A percentile compares a stretch with the other conserved stretches of the same genome.
These are phyloP conservation scores for Bryconaethiops microstoma DNA, from an alignment of 2,797 vertebrate species.

Conservation along the genomic window DNA sequence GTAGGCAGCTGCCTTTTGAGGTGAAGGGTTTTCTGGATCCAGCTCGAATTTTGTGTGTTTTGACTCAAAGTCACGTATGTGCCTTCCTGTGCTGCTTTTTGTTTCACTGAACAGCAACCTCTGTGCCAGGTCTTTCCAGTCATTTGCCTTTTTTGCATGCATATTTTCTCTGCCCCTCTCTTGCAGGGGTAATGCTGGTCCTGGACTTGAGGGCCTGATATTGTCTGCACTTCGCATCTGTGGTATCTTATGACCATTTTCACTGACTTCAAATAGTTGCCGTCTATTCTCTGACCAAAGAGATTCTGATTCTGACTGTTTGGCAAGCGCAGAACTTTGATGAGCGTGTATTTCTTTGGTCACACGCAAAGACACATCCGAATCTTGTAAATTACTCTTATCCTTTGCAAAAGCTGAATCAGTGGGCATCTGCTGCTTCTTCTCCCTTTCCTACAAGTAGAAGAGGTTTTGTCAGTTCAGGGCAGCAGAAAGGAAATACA, in stretches of 20 bases:
- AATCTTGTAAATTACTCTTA: slow-evolving; percentile 67
- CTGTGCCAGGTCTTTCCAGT: slow-evolving; percentile 74
- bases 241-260: slow-evolving; percentile 18
- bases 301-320: background rate
- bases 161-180: slow-evolving; percentile 19
- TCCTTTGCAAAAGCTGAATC: slow-evolving; percentile 70
- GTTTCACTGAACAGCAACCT: slow-evolving; percentile 76
- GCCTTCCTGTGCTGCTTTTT: slow-evolving; percentile 55
- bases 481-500: background rate
- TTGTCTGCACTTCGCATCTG: slow-evolving; percentile 31
- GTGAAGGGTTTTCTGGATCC: slow-evolving; percentile 32
- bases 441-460: slow-evolving; percentile 44
- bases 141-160: slow-evolving; percentile 40
- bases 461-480: slow-evolving; percentile 8
- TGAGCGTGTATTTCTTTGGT: slow-evolving; percentile 9
- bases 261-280: slow-evolving; percentile 33
- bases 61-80: background rate
- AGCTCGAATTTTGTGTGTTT: background rate
- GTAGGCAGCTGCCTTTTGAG: slow-evolving; percentile 40
- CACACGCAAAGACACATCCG: slow-evolving; percentile 56
- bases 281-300: slow-evolving; percentile 12
- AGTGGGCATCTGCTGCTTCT: slow-evolving; percentile 47
- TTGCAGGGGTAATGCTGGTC: slow-evolving; percentile 31
- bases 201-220: slow-evolving; percentile 32
- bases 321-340: slow-evolving; percentile 22